Evolutionary conservation across 2,888 invertebrate genomes (phyloP), one percentile per base, ranked within the genome.

Genomic region (Phania funesta): DNA sequence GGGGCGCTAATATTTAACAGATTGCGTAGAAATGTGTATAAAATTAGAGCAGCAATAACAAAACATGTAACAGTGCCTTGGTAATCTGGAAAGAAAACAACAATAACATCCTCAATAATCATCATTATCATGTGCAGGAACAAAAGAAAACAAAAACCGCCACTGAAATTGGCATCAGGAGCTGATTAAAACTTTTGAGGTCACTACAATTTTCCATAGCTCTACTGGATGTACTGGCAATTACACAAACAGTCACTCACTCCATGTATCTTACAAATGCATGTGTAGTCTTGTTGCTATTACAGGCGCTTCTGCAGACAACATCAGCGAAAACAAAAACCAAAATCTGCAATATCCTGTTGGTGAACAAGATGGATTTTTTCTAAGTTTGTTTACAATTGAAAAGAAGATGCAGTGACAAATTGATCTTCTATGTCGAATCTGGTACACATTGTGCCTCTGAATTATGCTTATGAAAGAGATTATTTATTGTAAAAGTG

Each of bases 101-200:
- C 26, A 38, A 65, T 41, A 58, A n/a, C 58, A 78, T 26, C 67
- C 48, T 41, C 11, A 20, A n/a, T 32, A 16, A 58, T 54, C 22
- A 20, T 41, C 38, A 26, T 50, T 1, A 32, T 54, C 2, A 16
- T 41, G 8, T 6, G 6, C 22, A 20, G 18, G 9, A 29, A 7
- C 5, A n/a, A n/a, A n/a, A n/a, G n/a, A n/a, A n/a, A n/a, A n/a
- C n/a, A n/a, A n/a, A 52, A 46, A 48, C 24, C 11, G 11, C 44
- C 41, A 29, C 32, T 41, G 65, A 71, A 58, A 38, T 65, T 80
- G 80, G 65, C 70, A 76, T 60, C 44, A 46, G 50, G 6, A 52
- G 26, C 41, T 76, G 71, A 80, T 76, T 80, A 75, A 56, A 64
- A 70, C 46, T 65, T 70, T 80, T 76, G 65, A 65, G 75, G 80